Conservation (phyloP, 2,888 invertebrate species). For the Dicycla oo region DNA sequence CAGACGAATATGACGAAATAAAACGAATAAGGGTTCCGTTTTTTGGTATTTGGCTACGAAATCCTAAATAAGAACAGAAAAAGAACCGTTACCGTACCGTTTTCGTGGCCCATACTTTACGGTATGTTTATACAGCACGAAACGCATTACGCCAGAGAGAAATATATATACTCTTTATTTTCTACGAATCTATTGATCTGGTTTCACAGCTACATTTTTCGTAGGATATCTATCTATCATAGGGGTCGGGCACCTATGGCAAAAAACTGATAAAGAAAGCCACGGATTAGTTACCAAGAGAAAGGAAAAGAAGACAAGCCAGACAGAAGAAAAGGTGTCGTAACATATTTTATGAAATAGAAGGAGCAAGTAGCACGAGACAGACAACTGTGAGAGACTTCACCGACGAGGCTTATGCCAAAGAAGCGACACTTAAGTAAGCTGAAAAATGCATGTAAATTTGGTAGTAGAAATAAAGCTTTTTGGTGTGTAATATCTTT, state of each 20-base stretch:
- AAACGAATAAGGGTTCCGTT: neutral
- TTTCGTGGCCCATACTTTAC: conserved; percentile 20
- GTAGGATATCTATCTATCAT: neutral
- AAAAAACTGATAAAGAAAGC: too few species aligned
- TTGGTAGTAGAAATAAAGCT: neutral
- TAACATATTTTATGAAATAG: neutral
- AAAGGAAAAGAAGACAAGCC: neutral
- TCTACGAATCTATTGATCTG: conserved; percentile 30
- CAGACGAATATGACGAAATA: neutral
- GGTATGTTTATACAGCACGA: conserved; percentile 48
- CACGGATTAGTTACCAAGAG: too few species aligned
- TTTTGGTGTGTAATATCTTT: too few species aligned
- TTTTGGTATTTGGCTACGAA: neutral
- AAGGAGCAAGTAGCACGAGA: neutral
- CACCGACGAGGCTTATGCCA: too few species aligned
- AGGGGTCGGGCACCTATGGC: too few species aligned
- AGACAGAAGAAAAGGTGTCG: neutral
- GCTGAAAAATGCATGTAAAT: neutral
- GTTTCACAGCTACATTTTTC: conserved; percentile 6
- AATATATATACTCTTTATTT: conserved; percentile 40
- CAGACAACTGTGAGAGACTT: too few species aligned
- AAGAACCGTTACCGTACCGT: neutral
- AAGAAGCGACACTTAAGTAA: neutral
- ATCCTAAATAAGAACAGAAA: neutral
- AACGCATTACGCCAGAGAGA: conserved; percentile 22